Evolutionary conservation across 2,888 invertebrate species (phyloP).

Genomic region (Cinara cedri): DNA sequence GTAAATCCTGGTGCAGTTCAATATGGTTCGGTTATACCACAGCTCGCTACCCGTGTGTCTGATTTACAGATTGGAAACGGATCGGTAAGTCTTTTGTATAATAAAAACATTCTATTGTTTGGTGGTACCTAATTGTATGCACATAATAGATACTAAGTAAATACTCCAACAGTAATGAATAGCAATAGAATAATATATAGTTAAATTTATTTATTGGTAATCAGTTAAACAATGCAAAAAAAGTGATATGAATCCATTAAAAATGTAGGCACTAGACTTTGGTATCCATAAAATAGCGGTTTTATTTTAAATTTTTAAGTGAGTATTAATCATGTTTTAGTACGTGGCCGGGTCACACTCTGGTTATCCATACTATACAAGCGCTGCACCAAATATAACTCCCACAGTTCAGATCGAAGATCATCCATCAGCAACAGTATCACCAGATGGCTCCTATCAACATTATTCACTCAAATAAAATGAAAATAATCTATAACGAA

Average conservation of each 20-base stretch:
- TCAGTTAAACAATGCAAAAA: neutral
- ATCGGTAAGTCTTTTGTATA: conserved; percentile 63
- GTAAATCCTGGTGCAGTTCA: conserved; percentile 71
- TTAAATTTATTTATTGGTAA: too few relatives aligned
- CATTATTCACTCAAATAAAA: conserved; percentile 58
- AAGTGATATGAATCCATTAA: neutral
- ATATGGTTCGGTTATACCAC: conserved; percentile 73
- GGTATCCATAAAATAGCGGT: neutral
- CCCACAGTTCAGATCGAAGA: conserved; percentile 75
- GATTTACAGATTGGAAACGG: conserved; percentile 67
- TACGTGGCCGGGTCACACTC: conserved; percentile 80
- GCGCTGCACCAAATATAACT: conserved; percentile 78
- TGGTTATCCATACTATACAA: conserved; percentile 69
- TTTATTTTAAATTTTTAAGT: conserved; percentile 60
- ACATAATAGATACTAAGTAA: conserved; percentile 3
- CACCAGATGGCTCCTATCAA: conserved; percentile 78
- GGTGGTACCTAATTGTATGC: too few relatives aligned
- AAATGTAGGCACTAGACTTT: too few relatives aligned
- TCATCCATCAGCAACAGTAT: conserved; percentile 87
- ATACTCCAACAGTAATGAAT: neutral
- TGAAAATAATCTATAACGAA: neutral
- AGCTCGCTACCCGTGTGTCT: conserved; percentile 76
- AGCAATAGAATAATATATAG: too few relatives aligned
- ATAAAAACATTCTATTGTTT: neutral
- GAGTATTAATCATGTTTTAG: conserved; percentile 66